Evolutionary conservation across 2,888 invertebrate genomes (phyloP), one percentile per base, ranked within the genome.

Genomic region (Aporophyla nigra): DNA sequence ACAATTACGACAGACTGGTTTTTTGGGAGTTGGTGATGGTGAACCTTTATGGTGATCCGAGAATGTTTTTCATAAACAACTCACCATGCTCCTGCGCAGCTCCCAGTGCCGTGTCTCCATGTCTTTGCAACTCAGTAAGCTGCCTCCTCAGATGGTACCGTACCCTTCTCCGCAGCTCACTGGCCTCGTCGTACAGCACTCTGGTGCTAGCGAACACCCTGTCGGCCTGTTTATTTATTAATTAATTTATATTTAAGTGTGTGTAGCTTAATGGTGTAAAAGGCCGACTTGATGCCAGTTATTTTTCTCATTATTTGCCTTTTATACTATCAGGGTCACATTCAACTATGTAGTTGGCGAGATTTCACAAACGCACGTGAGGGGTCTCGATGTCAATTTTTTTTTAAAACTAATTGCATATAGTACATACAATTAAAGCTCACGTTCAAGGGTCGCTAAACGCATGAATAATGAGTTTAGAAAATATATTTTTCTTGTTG

Each of bases 61-160:
- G 54, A 54, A 5, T n/a, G 54, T 54, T 54, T 54, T 56, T 6
- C 33, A 53, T 33, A 67, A 10, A 7, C 3, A 5, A 51, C 89
- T 89, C 87, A 97, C 97, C 97, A 89, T 98, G 98, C 90, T 98
- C 98, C 91, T 98, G 97, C 1, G 98, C 98, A 73, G 97, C 97
- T 27, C 98, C 97, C 4, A 98, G 94, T 81, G 98, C 98, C 0
- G 97, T 97, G 88, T 98, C 98, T 69, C 98, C 98, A 77, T 98
- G 97, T 16, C 97, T 93, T 86, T 97, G 97, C 59, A 97, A 87
- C 81, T 97, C 97, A 0, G 97, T 92, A 10, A 97, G 92, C 82
- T 97, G 95, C 12, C 97, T 94, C 46, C 97, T 93, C 82, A 97
- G 88, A 69, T 95, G 94, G 85, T 97, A 97, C n/a, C 94, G 91